Percentiles rank a stretch among this genome's conserved stretches.
phyloP scores from a whole-genome alignment of 2,797 vertebrate species.

The Cirrhinus mrigala region DNA sequence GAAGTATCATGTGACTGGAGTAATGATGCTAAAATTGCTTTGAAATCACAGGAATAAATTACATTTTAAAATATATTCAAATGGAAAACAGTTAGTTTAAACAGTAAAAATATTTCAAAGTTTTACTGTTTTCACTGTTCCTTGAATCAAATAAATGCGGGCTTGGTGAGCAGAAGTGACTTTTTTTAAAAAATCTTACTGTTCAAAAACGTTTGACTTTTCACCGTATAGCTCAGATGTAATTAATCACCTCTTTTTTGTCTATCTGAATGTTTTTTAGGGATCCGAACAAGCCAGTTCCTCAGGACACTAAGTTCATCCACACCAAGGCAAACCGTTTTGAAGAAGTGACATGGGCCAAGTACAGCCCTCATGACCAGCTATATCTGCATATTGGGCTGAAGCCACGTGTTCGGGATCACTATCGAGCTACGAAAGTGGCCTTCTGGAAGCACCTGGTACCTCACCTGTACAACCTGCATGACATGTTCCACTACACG shows the following conservation, averaged over 20 bases:
- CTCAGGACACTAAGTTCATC: slow-evolving; percentile 92
- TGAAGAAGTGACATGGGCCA: slow-evolving; percentile 90
- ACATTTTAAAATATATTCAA: too few relatives aligned
- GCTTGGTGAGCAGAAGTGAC: too few relatives aligned
- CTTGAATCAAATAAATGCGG: too few relatives aligned
- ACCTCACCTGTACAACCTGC: slow-evolving; percentile 90
- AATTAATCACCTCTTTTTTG: background rate
- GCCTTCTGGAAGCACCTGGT: slow-evolving; percentile 92
- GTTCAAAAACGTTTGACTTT: too few relatives aligned
- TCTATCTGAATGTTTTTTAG: slow-evolving; percentile 63
- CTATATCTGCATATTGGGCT: slow-evolving; percentile 89
- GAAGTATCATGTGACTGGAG: too few relatives aligned
- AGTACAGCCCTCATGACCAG: slow-evolving; percentile 90
- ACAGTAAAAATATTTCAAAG: too few relatives aligned
- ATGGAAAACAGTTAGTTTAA: too few relatives aligned
- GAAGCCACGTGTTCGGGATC: slow-evolving; percentile 88
- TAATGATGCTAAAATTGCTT: too few relatives aligned
- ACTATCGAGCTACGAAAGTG: slow-evolving; percentile 91
- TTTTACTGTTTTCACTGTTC: too few relatives aligned
- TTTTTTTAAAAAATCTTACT: too few relatives aligned
- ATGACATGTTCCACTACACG: slow-evolving; percentile 92
- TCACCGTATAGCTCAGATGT: background rate
- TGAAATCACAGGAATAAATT: too few relatives aligned
- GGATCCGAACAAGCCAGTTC: slow-evolving; percentile 89
- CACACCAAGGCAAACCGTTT: slow-evolving; percentile 91